phyloP scores from a whole-genome alignment of 2,113 vertebrate genomes.

The Opisthocomus hoazin region DNA sequence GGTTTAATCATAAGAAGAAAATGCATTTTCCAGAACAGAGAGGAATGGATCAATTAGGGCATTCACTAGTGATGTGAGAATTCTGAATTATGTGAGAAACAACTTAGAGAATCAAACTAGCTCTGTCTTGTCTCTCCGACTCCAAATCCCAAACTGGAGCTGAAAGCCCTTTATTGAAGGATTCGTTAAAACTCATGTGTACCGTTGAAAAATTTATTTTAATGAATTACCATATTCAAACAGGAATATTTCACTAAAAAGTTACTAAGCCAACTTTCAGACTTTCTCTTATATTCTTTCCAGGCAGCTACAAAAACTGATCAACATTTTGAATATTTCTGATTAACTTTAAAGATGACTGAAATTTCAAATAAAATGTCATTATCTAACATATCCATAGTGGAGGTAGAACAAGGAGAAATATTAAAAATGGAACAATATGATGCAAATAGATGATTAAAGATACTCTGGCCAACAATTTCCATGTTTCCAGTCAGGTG shows the following conservation, averaged over 20 bases:
- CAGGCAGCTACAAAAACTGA: not conserved
- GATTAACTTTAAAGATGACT: slow-evolving; percentile 8
- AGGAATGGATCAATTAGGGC: not conserved
- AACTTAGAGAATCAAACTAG: not conserved
- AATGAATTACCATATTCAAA: not conserved
- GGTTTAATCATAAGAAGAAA: not conserved
- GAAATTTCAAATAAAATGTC: not conserved
- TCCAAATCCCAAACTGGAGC: not conserved
- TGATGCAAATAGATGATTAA: slow-evolving; percentile 23
- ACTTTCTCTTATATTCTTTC: not conserved
- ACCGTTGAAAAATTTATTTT: not conserved
- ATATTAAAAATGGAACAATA: slow-evolving; percentile 19
- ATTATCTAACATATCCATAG: not conserved
- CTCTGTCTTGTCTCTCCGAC: not conserved
- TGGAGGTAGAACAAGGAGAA: not conserved
- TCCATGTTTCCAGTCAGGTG: not conserved
- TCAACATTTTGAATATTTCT: not conserved
- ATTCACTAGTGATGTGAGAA: not conserved
- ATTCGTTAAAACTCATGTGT: not conserved
- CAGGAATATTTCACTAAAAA: not conserved
- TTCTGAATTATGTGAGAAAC: not conserved
- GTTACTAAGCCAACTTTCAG: not conserved
- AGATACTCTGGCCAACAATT: not conserved
- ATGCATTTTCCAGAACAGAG: not conserved
- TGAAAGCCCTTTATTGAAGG: not conserved